Base-by-base conservation (phyloP, 2,888 invertebrate genomes). In the Parnassius mnemosyne region DNA sequence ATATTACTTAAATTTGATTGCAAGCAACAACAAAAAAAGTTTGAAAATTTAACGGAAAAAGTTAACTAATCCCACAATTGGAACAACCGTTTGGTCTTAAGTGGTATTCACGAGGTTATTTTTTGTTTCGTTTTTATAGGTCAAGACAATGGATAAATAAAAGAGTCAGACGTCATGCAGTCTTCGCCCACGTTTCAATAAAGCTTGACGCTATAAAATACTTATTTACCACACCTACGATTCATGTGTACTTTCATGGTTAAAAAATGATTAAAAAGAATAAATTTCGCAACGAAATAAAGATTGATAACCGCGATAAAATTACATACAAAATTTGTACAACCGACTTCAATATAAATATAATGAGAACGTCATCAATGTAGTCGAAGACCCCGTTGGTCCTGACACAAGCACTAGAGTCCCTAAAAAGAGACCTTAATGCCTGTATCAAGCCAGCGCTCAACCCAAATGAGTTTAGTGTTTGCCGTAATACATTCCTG, bases 101-200 rank as follows among this genome's bases (percentile, higher is more conserved):
- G 64, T 62, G 60, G 64, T 64, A 61, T 71, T 69, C 67, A 69
- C 72, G 74, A 72, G 72, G 72, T 74, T 72, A 71, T 69, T 72
- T 71, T 72, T 72, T 71, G 71, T 67, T 66, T 71, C 72, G 68
- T 70, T 71, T 78, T 78, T 79, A 76, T 79, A 75, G 80, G 80
- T 79, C 78, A 78, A 78, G 74, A 74, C 72, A 70, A 75, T 68
- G 64, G 70, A 73, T 71, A 69, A 73, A 73, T 72, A 73, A 71
- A 73, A 68, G 66, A 65, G 64, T 66, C 63, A 62, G 68, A 70
- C 70, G 72, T 72, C 74, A 71, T 69, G 66, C 66, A 60, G 70
- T 71, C 71, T 63, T 74, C 83, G 80, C 81, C 81, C 79, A 83
- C 83, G 78, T 62, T 68, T 71, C 68, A 79, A 79, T 81, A 72